Evolutionary conservation across 2,113 vertebrate species (phyloP).

Genomic region (Oophaga pumilio): DNA sequence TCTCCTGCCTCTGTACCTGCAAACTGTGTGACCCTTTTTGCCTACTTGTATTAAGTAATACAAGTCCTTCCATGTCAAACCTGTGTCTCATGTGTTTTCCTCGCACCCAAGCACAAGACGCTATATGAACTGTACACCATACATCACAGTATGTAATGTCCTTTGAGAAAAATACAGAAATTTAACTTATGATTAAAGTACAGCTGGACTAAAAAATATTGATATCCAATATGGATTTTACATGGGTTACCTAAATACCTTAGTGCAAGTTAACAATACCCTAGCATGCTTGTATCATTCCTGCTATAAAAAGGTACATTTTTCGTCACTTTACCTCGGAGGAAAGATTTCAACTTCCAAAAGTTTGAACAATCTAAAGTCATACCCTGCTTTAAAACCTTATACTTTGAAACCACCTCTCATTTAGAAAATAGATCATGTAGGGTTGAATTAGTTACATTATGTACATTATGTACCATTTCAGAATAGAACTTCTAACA

Average conservation of each 20-base stretch:
- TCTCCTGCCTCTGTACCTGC: too few species aligned
- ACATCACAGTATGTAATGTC: too few species aligned
- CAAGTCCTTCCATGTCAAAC: too few species aligned
- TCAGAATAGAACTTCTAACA: slow-evolving; percentile 37
- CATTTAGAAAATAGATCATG: slow-evolving; percentile 33
- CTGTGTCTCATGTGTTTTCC: too few species aligned
- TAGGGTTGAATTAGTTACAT: slow-evolving; percentile 39
- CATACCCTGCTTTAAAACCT: not conserved
- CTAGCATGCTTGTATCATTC: not conserved
- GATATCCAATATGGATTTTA: not conserved
- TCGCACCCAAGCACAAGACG: too few species aligned
- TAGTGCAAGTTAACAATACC: not conserved
- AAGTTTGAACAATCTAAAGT: slow-evolving; percentile 28
- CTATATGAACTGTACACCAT: too few species aligned
- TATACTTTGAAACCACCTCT: not conserved
- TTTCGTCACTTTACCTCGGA: not conserved
- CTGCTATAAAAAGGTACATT: not conserved
- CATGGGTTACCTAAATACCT: not conserved
- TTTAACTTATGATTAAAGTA: not conserved
- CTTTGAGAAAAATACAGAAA: too few species aligned
- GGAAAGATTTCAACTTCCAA: slow-evolving; percentile 19
- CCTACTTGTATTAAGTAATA: too few species aligned
- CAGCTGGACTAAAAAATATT: not conserved
- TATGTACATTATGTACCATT: slow-evolving; percentile 45
- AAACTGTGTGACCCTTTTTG: too few species aligned